Percentiles rank a stretch among this genome's conserved stretches.
These are phyloP conservation scores for Theristicus caerulescens DNA, from an alignment of 2,113 vertebrate species.

Conservation along the genomic window DNA sequence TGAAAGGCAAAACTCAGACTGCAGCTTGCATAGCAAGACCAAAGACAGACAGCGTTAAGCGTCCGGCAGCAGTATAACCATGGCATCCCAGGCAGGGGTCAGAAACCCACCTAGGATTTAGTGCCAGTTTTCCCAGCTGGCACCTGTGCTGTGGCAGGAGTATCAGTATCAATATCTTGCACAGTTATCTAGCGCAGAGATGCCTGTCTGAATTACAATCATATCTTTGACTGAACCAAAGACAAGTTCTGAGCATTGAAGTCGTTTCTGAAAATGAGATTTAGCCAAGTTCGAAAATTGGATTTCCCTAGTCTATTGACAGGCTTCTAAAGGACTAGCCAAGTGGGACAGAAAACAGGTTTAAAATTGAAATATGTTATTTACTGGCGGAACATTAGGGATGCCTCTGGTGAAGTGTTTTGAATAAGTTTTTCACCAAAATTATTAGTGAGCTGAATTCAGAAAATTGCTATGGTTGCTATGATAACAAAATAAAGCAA, in stretches of 20 bases:
- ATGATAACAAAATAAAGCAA: conserved; percentile 46
- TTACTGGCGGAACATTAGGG: background rate
- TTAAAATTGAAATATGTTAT: conserved; percentile 47
- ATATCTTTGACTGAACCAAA: background rate
- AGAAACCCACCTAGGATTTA: background rate
- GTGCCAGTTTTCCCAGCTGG: background rate
- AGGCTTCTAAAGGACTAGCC: conserved; percentile 16
- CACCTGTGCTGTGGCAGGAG: background rate
- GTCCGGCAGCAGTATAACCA: background rate
- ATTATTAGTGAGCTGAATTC: conserved; percentile 12
- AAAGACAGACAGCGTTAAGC: fast-evolving
- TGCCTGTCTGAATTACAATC: conserved; percentile 7
- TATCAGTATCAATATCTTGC: background rate
- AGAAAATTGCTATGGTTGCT: conserved; percentile 29
- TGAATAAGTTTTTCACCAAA: conserved; percentile 34
- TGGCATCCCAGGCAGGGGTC: background rate
- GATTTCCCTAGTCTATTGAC: conserved; percentile 31
- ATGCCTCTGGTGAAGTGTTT: conserved; percentile 19
- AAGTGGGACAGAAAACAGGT: background rate
- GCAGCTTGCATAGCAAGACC: background rate
- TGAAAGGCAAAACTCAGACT: background rate
- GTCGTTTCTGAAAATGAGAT: conserved; percentile 36
- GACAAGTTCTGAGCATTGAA: conserved; percentile 9
- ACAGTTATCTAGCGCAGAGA: background rate
- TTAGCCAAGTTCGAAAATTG: background rate